Conservation (phyloP, 2,797 vertebrate species). For the Danio choprae region DNA sequence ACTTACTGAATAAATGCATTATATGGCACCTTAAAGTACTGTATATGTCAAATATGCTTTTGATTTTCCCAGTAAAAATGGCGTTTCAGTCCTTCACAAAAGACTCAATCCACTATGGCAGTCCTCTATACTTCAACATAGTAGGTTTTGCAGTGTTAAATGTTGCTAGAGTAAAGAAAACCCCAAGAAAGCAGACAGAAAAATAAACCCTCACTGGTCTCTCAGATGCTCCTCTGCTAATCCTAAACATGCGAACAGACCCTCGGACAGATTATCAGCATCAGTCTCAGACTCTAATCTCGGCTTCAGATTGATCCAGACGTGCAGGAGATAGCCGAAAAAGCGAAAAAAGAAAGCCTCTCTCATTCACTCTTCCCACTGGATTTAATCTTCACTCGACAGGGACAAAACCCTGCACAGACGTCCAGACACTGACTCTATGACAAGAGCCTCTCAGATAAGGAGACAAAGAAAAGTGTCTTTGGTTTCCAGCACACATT, state of each 20-base stretch:
- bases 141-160: not conserved
- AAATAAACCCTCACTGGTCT: not conserved
- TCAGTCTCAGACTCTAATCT: constrained; percentile 6
- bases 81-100: too few species aligned
- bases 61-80: too few species aligned
- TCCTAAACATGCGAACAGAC: constrained; percentile 14
- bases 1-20: too few species aligned
- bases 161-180: not conserved
- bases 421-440: constrained; percentile 40
- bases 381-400: constrained; percentile 24
- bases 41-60: too few species aligned
- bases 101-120: too few species aligned
- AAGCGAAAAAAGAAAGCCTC: constrained; percentile 10
- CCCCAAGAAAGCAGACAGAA: not conserved
- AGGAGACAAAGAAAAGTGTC: constrained; percentile 51
- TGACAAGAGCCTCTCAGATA: constrained; percentile 24
- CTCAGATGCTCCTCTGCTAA: constrained; percentile 20
- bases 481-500: constrained; percentile 29
- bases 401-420: not conserved
- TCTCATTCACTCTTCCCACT: not conserved
- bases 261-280: constrained; percentile 18
- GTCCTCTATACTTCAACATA: too few species aligned
- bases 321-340: not conserved
- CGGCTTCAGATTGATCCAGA: constrained; percentile 30
- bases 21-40: too few species aligned